These are phyloP conservation scores for Macheiramphus alcinus DNA, from an alignment of 2,113 vertebrate species.

Conservation along the genomic window DNA sequence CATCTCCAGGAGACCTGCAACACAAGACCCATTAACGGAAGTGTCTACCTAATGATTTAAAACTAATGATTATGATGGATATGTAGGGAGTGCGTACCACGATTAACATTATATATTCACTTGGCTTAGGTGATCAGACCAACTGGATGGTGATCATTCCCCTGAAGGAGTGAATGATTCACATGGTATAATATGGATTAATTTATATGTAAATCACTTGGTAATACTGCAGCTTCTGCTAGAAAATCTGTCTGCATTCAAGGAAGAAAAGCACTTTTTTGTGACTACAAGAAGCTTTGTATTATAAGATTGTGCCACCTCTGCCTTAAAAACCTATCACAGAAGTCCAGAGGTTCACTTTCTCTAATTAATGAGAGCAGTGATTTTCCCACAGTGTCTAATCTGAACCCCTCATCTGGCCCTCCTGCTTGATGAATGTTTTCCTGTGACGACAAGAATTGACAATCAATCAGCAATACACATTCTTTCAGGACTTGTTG, in stretches of 20 bases:
- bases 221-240: conserved; percentile 45
- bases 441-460: background rate
- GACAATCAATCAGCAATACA: background rate
- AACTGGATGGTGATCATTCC: conserved; percentile 51
- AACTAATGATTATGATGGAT: conserved; percentile 44
- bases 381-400: background rate
- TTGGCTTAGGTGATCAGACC: conserved; percentile 47
- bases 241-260: conserved; percentile 45
- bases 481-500: background rate
- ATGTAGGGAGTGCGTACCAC: conserved; percentile 15
- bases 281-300: background rate
- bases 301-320: background rate
- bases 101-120: conserved; percentile 30
- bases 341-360: background rate
- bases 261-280: background rate
- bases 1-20: background rate
- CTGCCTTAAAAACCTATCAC: background rate
- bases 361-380: background rate
- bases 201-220: conserved; percentile 67
- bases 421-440: conserved; percentile 1
- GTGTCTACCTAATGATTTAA: conserved; percentile 50
- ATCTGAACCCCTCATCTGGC: background rate
- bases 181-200: conserved; percentile 57
- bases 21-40: background rate
- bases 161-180: conserved; percentile 48